phyloP scores from a whole-genome alignment of 2,113 vertebrate genomes.

The Plecotus auritus region DNA sequence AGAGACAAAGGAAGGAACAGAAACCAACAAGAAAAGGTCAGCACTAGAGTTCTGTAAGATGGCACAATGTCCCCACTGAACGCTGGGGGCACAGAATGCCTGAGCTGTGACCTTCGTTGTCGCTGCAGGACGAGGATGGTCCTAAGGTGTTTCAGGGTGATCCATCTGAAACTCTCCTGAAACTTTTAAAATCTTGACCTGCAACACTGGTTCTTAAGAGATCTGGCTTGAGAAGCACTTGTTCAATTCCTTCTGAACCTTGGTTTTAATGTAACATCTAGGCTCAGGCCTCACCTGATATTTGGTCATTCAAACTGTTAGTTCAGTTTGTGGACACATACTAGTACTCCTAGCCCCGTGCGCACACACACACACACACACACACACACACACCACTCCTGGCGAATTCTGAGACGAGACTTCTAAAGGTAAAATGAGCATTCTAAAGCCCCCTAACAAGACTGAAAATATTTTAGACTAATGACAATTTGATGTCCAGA shows the following conservation, averaged over 20 bases:
- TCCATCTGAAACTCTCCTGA: background rate
- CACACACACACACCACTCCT: background rate
- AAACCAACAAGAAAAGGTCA: conserved; percentile 23
- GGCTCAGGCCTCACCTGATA: background rate
- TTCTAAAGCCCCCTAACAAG: background rate
- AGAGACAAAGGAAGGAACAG: background rate
- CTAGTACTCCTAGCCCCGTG: no score
- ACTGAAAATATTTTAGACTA: background rate
- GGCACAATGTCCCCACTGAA: background rate
- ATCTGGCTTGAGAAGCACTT: background rate
- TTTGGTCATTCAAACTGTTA: background rate
- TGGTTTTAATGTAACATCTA: background rate
- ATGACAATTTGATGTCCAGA: background rate
- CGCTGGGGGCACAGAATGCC: background rate
- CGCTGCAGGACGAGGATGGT: rapidly evolving
- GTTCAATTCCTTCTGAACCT: background rate
- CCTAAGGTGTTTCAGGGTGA: background rate
- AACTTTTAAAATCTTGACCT: conserved; percentile 1
- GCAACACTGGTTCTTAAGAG: background rate
- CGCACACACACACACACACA: background rate
- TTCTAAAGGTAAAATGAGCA: background rate
- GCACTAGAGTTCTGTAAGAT: background rate
- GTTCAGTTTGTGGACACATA: background rate
- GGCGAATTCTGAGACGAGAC: background rate
- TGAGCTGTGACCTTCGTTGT: background rate